Conservation (phyloP, 2,113 vertebrate genomes). For the Diglossa brunneiventris region DNA sequence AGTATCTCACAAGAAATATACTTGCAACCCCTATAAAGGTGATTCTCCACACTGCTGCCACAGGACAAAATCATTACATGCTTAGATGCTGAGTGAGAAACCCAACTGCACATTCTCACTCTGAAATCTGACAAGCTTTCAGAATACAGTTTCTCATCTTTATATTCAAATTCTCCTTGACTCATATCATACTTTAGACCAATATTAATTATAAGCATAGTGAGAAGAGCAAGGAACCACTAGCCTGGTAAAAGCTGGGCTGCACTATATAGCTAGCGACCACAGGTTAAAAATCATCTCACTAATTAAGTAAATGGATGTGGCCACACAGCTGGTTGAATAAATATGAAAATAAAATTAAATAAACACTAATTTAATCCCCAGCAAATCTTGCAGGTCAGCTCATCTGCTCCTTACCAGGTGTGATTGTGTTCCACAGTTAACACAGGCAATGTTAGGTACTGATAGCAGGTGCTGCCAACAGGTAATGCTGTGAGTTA, state of each 20-base stretch:
- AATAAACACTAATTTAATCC: background rate
- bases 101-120: background rate
- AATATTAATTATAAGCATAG: background rate
- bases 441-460: background rate
- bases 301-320: background rate
- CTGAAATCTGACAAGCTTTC: background rate
- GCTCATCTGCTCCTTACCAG: background rate
- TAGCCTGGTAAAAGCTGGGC: background rate
- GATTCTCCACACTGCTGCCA: background rate
- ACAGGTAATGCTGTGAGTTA: background rate
- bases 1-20: background rate
- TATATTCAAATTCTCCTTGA: background rate
- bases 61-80: background rate
- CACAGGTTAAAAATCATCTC: background rate
- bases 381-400: background rate
- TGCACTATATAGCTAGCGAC: background rate
- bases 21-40: background rate
- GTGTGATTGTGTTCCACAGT: background rate
- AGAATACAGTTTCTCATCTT: background rate
- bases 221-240: background rate
- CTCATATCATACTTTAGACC: background rate
- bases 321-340: background rate
- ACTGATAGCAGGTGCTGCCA: background rate
- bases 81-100: background rate
- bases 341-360: conserved; percentile 14